Conservation (phyloP, 2,113 vertebrate species). For the Ptilorrhoa leucosticta region DNA sequence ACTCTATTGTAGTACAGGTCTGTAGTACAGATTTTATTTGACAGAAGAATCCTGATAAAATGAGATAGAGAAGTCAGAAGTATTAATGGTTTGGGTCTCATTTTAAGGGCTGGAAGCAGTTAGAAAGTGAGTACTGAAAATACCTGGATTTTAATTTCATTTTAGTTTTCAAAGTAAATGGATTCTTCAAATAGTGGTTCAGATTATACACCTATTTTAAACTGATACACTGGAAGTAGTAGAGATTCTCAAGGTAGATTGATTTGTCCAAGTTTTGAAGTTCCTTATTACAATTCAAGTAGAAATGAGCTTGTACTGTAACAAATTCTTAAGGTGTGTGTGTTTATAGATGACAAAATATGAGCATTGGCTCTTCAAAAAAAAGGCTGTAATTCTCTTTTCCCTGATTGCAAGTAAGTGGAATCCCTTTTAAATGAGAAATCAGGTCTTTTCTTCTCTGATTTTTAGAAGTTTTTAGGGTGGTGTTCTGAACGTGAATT, state of each 20-base stretch:
- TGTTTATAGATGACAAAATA: background rate
- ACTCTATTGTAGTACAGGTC: background rate
- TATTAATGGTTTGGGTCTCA: background rate
- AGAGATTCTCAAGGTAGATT: background rate
- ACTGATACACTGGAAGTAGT: background rate
- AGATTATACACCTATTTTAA: background rate
- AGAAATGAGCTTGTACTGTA: background rate
- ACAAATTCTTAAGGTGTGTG: background rate
- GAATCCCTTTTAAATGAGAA: background rate
- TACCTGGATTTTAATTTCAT: background rate
- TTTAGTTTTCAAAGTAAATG: background rate
- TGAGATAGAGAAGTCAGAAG: background rate
- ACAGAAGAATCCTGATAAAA: background rate
- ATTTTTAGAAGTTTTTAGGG: background rate
- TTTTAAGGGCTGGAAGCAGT: background rate
- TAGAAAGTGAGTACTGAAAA: background rate
- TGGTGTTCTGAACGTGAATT: background rate
- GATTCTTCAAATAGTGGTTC: background rate
- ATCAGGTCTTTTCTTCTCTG: background rate
- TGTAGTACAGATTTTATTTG: background rate
- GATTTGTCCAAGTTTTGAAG: background rate
- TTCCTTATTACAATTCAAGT: background rate
- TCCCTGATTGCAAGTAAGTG: background rate
- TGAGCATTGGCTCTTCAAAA: background rate
- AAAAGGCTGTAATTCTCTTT: background rate